Percentiles rank a stretch among this genome's conserved stretches.
Evolutionary conservation across 1,140 invertebrate genomes (phyloP).

Genomic region (Pararge aegeria): DNA sequence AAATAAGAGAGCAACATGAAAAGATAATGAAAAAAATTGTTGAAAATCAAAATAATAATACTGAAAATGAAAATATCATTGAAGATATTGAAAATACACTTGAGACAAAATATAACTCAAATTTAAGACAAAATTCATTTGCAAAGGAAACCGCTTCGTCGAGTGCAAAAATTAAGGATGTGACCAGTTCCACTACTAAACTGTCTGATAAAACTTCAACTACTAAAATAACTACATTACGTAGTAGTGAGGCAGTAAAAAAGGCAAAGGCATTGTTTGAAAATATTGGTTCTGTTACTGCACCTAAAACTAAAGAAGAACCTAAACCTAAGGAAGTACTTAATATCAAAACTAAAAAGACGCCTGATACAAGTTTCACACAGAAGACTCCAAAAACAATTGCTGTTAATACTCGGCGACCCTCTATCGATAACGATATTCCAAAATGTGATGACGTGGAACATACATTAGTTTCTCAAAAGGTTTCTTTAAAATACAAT

Average conservation of each 20-base stretch:
- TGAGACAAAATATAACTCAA: conserved; percentile 21
- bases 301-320: conserved; percentile 52
- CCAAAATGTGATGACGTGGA: conserved; percentile 38
- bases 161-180: conserved; percentile 44
- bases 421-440: conserved; percentile 37
- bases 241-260: conserved; percentile 82
- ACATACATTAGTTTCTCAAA: conserved; percentile 11
- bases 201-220: conserved; percentile 43
- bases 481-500: conserved; percentile 23
- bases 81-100: conserved; percentile 12
- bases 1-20: conserved; percentile 70
- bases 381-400: conserved; percentile 61
- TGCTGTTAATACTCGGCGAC: conserved; percentile 39
- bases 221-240: conserved; percentile 69
- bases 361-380: conserved; percentile 63
- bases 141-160: conserved; percentile 32
- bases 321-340: conserved; percentile 39
- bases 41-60: conserved; percentile 43
- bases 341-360: conserved; percentile 33
- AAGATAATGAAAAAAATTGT: conserved; percentile 64
- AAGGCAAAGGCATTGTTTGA: conserved; percentile 85
- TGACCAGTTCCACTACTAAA: conserved; percentile 34
- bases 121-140: conserved; percentile 22
- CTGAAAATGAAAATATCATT: not conserved
- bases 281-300: conserved; percentile 76